phyloP scores from a whole-genome alignment of 2,113 vertebrate species.

The Chrysemys picta region DNA sequence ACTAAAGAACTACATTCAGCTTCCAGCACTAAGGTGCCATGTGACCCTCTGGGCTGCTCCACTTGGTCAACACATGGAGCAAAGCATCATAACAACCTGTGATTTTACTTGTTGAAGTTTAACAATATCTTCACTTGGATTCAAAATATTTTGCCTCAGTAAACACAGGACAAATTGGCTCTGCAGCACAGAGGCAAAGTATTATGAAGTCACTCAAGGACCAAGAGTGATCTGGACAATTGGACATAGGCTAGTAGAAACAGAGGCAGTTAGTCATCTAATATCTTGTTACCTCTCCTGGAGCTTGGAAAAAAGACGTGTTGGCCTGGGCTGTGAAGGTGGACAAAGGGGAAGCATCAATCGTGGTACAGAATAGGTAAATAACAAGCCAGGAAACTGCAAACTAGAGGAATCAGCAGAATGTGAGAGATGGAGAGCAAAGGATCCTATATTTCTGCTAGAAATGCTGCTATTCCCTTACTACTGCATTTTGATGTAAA shows the following conservation, averaged over 20 bases:
- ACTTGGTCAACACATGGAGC: too few species aligned
- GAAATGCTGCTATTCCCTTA: not conserved
- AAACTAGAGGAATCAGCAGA: fast-evolving
- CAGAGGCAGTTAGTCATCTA: not conserved
- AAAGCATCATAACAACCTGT: too few species aligned
- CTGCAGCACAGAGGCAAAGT: too few species aligned
- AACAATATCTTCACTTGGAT: too few species aligned
- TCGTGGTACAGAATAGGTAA: fast-evolving
- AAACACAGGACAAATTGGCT: too few species aligned
- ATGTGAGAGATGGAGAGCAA: not conserved
- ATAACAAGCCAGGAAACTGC: not conserved
- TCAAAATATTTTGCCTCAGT: too few species aligned
- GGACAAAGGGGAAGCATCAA: fast-evolving
- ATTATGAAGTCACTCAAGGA: too few species aligned
- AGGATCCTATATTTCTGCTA: not conserved
- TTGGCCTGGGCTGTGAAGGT: not conserved
- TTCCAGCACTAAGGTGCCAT: too few species aligned
- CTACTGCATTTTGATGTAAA: not conserved
- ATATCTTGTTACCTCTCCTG: not conserved
- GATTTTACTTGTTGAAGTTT: too few species aligned
- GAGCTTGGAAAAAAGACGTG: not conserved
- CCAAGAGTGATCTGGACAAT: too few species aligned
- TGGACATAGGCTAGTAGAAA: fast-evolving
- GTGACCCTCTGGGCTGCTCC: too few species aligned
- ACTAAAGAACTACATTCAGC: too few species aligned